These are phyloP conservation scores for Atherinosoma microstoma DNA, from an alignment of 2,797 vertebrate species.

Conservation along the genomic window DNA sequence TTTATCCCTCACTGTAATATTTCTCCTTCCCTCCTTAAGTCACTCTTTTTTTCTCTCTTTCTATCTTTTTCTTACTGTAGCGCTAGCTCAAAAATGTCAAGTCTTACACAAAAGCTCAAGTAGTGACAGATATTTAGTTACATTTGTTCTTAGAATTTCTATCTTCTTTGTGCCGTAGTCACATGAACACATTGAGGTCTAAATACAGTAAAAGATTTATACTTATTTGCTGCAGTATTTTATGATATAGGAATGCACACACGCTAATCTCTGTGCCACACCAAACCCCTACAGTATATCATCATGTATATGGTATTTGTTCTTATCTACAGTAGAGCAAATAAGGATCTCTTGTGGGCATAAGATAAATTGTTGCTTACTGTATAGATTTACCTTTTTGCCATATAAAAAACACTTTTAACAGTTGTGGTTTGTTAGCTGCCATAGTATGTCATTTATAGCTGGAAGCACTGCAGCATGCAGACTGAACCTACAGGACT, in stretches of 20 bases:
- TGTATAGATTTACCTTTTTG: background rate
- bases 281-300: constrained; percentile 6
- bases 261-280: background rate
- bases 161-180: background rate
- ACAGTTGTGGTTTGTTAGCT: constrained; percentile 40
- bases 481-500: constrained; percentile 54
- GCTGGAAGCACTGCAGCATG: constrained; percentile 51
- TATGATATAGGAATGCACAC: constrained; percentile 1
- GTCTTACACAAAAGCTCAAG: constrained; percentile 35
- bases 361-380: constrained; percentile 1
- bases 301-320: constrained; percentile 1
- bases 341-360: constrained; percentile 1
- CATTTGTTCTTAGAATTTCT: background rate
- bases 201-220: background rate
- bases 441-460: constrained; percentile 24
- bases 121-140: constrained; percentile 19
- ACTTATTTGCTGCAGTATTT: constrained; percentile 16
- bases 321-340: constrained; percentile 13
- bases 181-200: background rate
- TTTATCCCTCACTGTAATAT: constrained; percentile 27
- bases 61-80: constrained; percentile 54
- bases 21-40: constrained; percentile 36
- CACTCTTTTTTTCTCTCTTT: constrained; percentile 38
- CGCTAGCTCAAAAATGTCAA: constrained; percentile 56
- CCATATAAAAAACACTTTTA: constrained; percentile 14